These are phyloP conservation scores for Vanacampus margaritifer DNA, from an alignment of 2,113 vertebrate genomes.

Conservation along the genomic window DNA sequence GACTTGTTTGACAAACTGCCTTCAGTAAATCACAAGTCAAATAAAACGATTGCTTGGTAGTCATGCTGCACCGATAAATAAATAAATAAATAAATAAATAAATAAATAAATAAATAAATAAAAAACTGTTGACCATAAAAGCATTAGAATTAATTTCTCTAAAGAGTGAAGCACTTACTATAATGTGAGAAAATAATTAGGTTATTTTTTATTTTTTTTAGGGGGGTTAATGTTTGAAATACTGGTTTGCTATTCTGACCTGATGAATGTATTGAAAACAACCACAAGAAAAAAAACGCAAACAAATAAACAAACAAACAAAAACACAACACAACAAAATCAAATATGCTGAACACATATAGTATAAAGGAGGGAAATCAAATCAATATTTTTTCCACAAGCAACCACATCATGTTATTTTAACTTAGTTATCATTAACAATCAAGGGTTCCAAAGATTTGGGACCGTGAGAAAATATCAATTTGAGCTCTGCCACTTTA, in stretches of 20 bases:
- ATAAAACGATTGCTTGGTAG: no score
- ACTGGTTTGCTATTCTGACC: neutral
- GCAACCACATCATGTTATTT: neutral
- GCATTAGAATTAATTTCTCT: neutral
- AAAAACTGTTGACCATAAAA: neutral
- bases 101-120: no score
- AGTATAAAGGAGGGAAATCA: no score
- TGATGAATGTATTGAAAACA: neutral
- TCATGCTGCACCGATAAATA: neutral
- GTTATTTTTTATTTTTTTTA: no score
- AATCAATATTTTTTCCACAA: neutral
- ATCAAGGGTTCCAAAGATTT: neutral
- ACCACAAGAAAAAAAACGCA: no score
- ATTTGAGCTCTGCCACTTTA: neutral
- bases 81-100: no score
- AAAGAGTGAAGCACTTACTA: neutral
- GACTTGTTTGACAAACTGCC: no score
- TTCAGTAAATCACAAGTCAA: no score
- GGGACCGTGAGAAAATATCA: neutral
- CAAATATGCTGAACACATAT: neutral
- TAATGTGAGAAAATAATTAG: neutral
- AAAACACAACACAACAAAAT: neutral
- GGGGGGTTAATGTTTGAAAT: neutral
- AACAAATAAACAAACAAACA: no score
- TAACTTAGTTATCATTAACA: neutral